Conservation (phyloP, 2,888 invertebrate genomes). For the Agonopterix alstromeriana region DNA sequence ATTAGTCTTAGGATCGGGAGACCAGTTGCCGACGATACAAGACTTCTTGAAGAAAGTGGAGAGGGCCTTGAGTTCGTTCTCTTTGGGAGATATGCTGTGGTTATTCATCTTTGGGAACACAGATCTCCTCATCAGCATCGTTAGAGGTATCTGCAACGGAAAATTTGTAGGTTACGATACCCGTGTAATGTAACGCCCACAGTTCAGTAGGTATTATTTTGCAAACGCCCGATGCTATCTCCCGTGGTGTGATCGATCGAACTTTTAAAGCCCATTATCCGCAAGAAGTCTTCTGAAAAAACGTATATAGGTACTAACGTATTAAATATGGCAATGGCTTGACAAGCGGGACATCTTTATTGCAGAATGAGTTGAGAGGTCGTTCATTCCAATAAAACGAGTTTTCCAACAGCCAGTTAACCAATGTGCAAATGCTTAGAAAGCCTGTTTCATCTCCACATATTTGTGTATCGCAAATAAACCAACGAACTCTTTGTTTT, state of each 20-base stretch:
- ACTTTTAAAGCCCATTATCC: no score
- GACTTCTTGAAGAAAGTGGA: slow-evolving; percentile 88
- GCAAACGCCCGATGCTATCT: no score
- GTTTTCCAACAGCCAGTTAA: not conserved
- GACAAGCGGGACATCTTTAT: no score
- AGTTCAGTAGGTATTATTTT: no score
- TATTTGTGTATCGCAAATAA: not conserved
- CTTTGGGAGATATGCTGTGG: slow-evolving; percentile 81
- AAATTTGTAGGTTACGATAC: not conserved
- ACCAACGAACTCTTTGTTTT: not conserved
- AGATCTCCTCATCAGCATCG: slow-evolving; percentile 84
- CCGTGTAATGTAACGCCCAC: no score
- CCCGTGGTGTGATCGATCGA: no score
- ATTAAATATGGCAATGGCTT: no score
- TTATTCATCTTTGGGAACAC: slow-evolving; percentile 82
- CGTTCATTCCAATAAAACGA: not conserved
- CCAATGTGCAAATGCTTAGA: not conserved
- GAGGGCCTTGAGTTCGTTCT: slow-evolving; percentile 88
- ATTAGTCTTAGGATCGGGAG: slow-evolving; percentile 84
- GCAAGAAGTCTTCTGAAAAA: no score
- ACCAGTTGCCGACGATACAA: slow-evolving; percentile 92
- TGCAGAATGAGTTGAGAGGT: not conserved
- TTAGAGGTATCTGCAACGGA: slow-evolving; percentile 78
- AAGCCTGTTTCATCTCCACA: not conserved
- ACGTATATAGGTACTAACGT: no score